Evolutionary conservation across 1,140 invertebrate genomes (phyloP).

Genomic region (Neodiprion fabricii): DNA sequence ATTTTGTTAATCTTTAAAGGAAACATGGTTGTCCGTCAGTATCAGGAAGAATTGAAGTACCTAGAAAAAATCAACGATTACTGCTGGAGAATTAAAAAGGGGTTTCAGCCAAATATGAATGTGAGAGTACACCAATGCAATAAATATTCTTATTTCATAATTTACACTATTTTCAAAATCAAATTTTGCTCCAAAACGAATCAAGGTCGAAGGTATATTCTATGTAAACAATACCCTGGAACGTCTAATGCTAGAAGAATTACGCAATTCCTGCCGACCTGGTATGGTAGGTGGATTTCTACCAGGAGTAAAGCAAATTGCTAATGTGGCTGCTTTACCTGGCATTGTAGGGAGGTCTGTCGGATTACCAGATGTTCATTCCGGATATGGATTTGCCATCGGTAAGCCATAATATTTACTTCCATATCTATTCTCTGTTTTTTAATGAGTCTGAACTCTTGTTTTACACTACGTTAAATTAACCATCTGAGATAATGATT

Average conservation of each 20-base stretch:
- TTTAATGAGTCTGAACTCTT: background rate
- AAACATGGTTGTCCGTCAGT: conserved; percentile 88
- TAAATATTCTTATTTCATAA: conserved; percentile 17
- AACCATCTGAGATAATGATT: conserved; percentile 9
- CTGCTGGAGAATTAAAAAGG: conserved; percentile 97
- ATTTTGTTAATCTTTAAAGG: too few relatives aligned
- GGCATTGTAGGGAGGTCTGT: conserved; percentile 92
- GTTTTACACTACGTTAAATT: conserved; percentile 6
- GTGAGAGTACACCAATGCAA: conserved; percentile 60
- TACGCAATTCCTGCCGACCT: conserved; percentile 87
- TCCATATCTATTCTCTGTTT: background rate
- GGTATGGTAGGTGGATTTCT: conserved; percentile 94
- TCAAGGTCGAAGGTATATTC: conserved; percentile 95
- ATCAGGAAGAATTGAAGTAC: conserved; percentile 93
- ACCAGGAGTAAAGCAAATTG: conserved; percentile 99
- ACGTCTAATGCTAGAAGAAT: conserved; percentile 97
- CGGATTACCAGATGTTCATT: conserved; percentile 98
- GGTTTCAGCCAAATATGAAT: conserved; percentile 99
- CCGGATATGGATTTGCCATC: conserved; percentile 99
- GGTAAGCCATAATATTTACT: conserved; percentile 59
- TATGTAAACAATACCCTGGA: conserved; percentile 95
- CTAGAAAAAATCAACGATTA: conserved; percentile 87
- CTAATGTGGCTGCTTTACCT: conserved; percentile 97
- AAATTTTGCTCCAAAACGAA: background rate
- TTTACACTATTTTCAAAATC: conserved; percentile 13